A percentile compares a stretch with the other conserved stretches of the same genome.
These are phyloP conservation scores for Cynodonichthys magdalenae DNA, from an alignment of 2,797 vertebrate genomes.

Conservation along the genomic window DNA sequence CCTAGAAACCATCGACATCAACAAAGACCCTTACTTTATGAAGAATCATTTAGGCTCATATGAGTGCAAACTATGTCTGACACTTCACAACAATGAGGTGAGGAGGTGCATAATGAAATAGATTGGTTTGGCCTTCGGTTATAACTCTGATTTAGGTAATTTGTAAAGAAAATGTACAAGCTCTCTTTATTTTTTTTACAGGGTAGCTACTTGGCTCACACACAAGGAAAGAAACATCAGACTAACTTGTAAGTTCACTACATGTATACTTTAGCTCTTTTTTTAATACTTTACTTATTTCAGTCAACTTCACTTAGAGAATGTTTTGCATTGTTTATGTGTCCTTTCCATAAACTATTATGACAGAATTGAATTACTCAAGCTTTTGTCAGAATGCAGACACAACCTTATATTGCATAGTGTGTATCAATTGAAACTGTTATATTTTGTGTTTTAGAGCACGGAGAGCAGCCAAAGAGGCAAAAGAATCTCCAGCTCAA, in stretches of 20 bases:
- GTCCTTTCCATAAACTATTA: not conserved
- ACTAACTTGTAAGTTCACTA: constrained; percentile 92
- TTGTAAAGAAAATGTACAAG: constrained; percentile 1
- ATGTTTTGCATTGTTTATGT: not conserved
- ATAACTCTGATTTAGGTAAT: not conserved
- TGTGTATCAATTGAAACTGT: not conserved
- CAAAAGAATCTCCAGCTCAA: constrained; percentile 96
- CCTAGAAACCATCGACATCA: constrained; percentile 97
- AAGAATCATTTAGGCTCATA: constrained; percentile 98
- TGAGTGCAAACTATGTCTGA: constrained; percentile 97
- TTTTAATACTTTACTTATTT: not conserved
- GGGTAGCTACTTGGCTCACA: constrained; percentile 98
- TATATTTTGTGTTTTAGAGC: constrained; percentile 79
- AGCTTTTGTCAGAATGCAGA: not conserved
- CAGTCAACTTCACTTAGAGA: not conserved
- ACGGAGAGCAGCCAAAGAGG: constrained; percentile 94
- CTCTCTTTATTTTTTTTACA: constrained; percentile 56
- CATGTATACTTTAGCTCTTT: not conserved
- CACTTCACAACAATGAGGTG: constrained; percentile 98
- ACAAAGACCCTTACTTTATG: constrained; percentile 99
- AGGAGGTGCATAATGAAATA: not conserved
- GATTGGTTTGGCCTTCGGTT: not conserved
- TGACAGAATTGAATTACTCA: not conserved
- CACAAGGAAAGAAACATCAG: constrained; percentile 98
- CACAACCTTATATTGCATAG: not conserved